Conservation (phyloP, 2,113 vertebrate species). For the human (Homo sapiens) region GRCh38 chr7:18824501-18825000, state of each 20-base stretch:
- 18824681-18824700: background rate
- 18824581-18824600: background rate
- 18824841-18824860: background rate
- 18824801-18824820: background rate
- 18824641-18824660: background rate
- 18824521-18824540: background rate
- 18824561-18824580: background rate
- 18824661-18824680: background rate
- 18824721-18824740: background rate
- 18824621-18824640: background rate
- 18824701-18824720: background rate
- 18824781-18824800: too few relatives aligned
- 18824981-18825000: background rate
- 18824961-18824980: background rate
- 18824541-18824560: background rate
- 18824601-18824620: background rate
- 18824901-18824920: background rate
- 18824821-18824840: background rate
- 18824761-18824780: background rate
- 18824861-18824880: background rate
- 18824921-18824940: background rate
- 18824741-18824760: background rate
- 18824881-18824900: background rate
- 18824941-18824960: constrained; percentile 34
- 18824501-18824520: background rate